Evolutionary conservation across 2,113 vertebrate species (phyloP).

Genomic region (Muntiacus reevesi): DNA sequence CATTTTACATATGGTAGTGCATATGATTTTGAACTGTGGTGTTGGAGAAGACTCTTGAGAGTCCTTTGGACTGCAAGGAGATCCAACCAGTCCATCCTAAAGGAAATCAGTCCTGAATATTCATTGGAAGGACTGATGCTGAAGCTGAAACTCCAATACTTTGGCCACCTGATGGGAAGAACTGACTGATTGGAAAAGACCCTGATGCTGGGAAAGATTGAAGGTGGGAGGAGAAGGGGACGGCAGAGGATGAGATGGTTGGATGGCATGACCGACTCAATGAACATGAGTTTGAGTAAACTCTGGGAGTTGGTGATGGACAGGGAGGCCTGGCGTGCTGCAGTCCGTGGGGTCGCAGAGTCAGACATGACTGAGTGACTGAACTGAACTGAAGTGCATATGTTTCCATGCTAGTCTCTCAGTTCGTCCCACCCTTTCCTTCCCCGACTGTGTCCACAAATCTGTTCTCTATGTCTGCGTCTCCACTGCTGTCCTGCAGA

Average conservation of each 20-base stretch:
- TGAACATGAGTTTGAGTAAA: not conserved
- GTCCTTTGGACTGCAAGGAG: not conserved
- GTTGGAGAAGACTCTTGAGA: not conserved
- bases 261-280: not conserved
- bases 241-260: not conserved
- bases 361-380: fast-evolving
- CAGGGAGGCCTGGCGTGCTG: not conserved
- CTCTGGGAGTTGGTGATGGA: not conserved
- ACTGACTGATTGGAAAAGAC: not conserved
- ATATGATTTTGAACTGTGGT: not conserved
- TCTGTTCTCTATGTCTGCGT: not conserved
- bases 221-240: not conserved
- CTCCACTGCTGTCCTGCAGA: not conserved
- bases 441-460: not conserved
- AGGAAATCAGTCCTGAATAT: not conserved
- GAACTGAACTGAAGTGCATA: not conserved
- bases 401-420: not conserved
- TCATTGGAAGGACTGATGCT: not conserved
- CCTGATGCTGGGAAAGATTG: not conserved
- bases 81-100: not conserved
- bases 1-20: not conserved
- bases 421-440: not conserved
- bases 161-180: not conserved
- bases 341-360: not conserved
- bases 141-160: not conserved